These are phyloP conservation scores for Polyodon spathula DNA, from an alignment of 2,113 vertebrate species.

Conservation along the genomic window DNA sequence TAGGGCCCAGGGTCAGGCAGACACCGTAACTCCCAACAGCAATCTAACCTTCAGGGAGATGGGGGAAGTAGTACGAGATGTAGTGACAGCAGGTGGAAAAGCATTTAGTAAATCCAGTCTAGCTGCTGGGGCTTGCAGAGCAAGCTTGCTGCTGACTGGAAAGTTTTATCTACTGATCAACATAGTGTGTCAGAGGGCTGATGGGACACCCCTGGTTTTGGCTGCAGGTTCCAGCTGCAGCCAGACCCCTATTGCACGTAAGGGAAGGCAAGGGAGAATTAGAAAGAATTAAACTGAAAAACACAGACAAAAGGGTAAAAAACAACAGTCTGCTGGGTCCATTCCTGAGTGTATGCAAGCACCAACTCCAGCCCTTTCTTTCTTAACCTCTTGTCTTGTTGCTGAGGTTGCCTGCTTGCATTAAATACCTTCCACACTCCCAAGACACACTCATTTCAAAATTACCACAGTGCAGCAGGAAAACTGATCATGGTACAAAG, in stretches of 20 bases:
- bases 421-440: constrained; percentile 61
- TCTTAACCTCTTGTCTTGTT: constrained; percentile 57
- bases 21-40: constrained; percentile 23
- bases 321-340: constrained; percentile 15
- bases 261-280: constrained; percentile 31
- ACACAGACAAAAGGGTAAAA: not conserved
- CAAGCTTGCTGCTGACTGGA: constrained; percentile 18
- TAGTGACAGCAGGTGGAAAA: constrained; percentile 33
- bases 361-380: constrained; percentile 28
- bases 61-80: constrained; percentile 26
- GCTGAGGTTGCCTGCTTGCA: constrained; percentile 50
- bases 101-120: constrained; percentile 20
- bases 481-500: constrained; percentile 56
- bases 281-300: not conserved
- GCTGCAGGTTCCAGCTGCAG: constrained; percentile 52
- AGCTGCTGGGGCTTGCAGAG: constrained; percentile 7
- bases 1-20: constrained; percentile 32
- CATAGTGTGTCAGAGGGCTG: constrained; percentile 51
- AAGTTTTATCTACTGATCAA: constrained; percentile 52
- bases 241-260: constrained; percentile 29
- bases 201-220: constrained; percentile 53
- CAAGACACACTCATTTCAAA: constrained; percentile 42
- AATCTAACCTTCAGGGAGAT: constrained; percentile 31
- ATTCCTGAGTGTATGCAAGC: constrained; percentile 35
- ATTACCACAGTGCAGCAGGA: constrained; percentile 47